Base-by-base conservation (phyloP, 2,888 invertebrate genomes). In the Notodonta ziczac region DNA sequence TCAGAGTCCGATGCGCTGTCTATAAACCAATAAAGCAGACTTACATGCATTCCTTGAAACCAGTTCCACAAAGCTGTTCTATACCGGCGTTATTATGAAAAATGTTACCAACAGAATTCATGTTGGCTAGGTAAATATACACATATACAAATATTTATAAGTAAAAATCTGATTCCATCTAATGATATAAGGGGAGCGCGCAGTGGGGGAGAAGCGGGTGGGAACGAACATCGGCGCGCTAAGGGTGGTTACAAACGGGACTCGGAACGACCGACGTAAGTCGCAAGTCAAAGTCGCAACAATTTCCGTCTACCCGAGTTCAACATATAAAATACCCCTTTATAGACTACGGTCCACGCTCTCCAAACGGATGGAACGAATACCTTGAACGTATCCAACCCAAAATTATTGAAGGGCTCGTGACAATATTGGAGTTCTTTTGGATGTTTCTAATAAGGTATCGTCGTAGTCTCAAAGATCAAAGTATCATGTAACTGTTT, bases 1-100 rank as follows among this genome's bases (percentile, higher is more conserved):
- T 84, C 87, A 0, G 88, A 85, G 44, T 76, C 79, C 4, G 89
- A 85, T 59, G 83, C 81, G 60, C 74, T 83, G 56, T 75, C 89
- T 88, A 61, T 67, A 61, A 72, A 60, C 56, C 16, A 42, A 32
- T 53, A 24, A 16, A 56, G 40, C 44, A 46, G 13, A 0, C 4
- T n/a, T 0, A 46, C 2, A 7, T 24, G 2, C 9, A 42, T 42
- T 42, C 10, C 9, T 42, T 50, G 6, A 6, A 35, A 35, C 35
- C 35, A 35, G 35, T 35, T 35, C 35, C 35, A 35, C 35, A 35
- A 35, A 24, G 24, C 24, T 24, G 24, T 2, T 35, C 35, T 35
- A 35, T 0, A 35, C 35, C 35, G 35, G 35, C 7, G 35, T 35
- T 35, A 35, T 10, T 51, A 24, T 5, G 24, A 51, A 5, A 13